A percentile compares a stretch with the other conserved stretches of the same genome.
Evolutionary conservation across 2,888 invertebrate genomes (phyloP).

Genomic region (Ceratothoa steindachneri): DNA sequence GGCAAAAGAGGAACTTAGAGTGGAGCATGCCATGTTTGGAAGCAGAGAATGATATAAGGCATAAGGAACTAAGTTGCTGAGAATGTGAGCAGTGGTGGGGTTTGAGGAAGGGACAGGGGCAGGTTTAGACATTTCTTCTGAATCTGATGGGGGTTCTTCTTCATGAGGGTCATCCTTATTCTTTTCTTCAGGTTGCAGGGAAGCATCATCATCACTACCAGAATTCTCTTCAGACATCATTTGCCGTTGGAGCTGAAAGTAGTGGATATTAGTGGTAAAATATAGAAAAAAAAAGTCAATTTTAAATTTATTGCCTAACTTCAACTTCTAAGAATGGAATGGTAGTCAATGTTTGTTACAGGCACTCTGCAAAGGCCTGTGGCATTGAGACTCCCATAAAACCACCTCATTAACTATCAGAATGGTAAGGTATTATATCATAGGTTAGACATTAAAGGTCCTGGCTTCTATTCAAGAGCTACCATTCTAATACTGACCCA

Average conservation of each 20-base stretch:
- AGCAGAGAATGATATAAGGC: not conserved
- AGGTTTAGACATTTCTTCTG: not conserved
- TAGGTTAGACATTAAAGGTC: too few species aligned
- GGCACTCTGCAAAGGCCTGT: too few species aligned
- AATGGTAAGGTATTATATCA: too few species aligned
- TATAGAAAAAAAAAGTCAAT: not conserved
- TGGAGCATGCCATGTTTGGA: not conserved
- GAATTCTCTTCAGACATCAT: not conserved
- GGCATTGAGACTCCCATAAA: too few species aligned
- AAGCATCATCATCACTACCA: not conserved
- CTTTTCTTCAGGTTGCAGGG: not conserved
- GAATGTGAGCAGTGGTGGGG: not conserved
- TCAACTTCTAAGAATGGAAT: not conserved
- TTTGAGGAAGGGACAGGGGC: not conserved
- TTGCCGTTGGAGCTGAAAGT: not conserved
- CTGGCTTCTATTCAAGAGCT: too few species aligned
- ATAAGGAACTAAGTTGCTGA: conserved; percentile 10
- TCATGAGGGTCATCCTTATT: conserved; percentile 7
- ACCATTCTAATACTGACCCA: too few species aligned
- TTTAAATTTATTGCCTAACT: not conserved
- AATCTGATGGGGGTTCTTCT: not conserved
- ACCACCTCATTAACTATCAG: too few species aligned
- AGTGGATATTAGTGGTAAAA: not conserved
- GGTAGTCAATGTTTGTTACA: too few species aligned
- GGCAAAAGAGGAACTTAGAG: not conserved